Evolutionary conservation across 1,140 invertebrate genomes (phyloP).

Genomic region (Drosophila littoralis): DNA sequence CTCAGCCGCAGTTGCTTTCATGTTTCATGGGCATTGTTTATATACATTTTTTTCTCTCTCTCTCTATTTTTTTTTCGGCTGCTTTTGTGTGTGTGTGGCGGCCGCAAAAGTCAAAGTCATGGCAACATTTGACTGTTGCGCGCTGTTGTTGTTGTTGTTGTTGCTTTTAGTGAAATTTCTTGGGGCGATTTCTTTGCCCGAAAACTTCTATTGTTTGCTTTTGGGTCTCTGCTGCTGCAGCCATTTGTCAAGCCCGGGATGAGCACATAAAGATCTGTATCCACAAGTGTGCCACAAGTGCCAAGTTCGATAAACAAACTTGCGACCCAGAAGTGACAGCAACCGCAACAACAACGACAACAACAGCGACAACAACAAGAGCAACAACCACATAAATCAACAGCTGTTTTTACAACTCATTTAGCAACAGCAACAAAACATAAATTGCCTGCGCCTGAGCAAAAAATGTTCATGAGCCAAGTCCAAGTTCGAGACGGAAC

Average conservation of each 20-base stretch:
- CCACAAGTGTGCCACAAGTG: slow-evolving; percentile 67
- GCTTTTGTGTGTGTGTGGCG: slow-evolving; percentile 13
- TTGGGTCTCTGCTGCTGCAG: slow-evolving; percentile 18
- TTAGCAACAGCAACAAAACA: slow-evolving; percentile 39
- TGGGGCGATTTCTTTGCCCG: slow-evolving; percentile 40
- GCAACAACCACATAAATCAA: slow-evolving; percentile 37
- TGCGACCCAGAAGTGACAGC: slow-evolving; percentile 31
- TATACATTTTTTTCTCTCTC: slow-evolving; percentile 10
- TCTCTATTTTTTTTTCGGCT: slow-evolving; percentile 9
- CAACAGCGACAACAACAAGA: not conserved
- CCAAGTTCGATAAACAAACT: slow-evolving; percentile 60
- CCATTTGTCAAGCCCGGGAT: slow-evolving; percentile 16
- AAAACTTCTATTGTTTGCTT: slow-evolving; percentile 51
- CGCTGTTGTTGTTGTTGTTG: slow-evolving; percentile 24
- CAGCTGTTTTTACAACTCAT: slow-evolving; percentile 61
- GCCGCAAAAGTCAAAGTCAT: slow-evolving; percentile 60
- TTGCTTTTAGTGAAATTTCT: slow-evolving; percentile 50
- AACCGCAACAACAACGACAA: slow-evolving; percentile 17
- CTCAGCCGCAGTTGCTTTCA: slow-evolving; percentile 24
- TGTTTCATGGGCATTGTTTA: slow-evolving; percentile 42
- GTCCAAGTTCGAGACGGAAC: slow-evolving; percentile 65
- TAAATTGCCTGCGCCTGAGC: slow-evolving; percentile 29
- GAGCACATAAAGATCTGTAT: slow-evolving; percentile 35
- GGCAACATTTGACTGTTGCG: slow-evolving; percentile 37
- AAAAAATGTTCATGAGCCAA: slow-evolving; percentile 33